Evolutionary conservation across 1,140 invertebrate species (phyloP).

Genomic region (Lordiphosa clarofinis): DNA sequence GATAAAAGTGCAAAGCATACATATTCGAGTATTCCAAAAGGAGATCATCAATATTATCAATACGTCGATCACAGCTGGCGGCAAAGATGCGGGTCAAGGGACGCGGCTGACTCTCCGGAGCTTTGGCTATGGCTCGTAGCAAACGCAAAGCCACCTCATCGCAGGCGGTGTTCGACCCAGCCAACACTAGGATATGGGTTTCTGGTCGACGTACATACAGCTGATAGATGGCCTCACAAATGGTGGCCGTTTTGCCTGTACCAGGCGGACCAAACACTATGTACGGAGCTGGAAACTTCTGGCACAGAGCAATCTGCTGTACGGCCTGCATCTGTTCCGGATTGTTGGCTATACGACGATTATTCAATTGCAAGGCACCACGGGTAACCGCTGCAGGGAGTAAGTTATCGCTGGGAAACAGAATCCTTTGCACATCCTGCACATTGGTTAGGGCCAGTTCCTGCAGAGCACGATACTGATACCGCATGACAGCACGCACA

Average conservation of each 20-base stretch:
- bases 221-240: slow-evolving; percentile 86
- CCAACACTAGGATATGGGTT: slow-evolving; percentile 83
- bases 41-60: slow-evolving; percentile 67
- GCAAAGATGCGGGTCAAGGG: slow-evolving; percentile 80
- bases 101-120: slow-evolving; percentile 28
- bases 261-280: slow-evolving; percentile 89
- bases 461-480: slow-evolving; percentile 67
- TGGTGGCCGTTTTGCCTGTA: slow-evolving; percentile 89
- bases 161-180: slow-evolving; percentile 89
- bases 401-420: slow-evolving; percentile 49
- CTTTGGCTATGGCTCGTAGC: slow-evolving; percentile 72
- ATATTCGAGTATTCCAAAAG: slow-evolving; percentile 70
- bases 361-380: slow-evolving; percentile 22
- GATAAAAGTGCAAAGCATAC: slow-evolving; percentile 65
- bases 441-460: slow-evolving; percentile 27
- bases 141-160: slow-evolving; percentile 85
- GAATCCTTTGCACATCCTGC: slow-evolving; percentile 30
- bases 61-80: slow-evolving; percentile 77
- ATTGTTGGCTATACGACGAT: slow-evolving; percentile 80
- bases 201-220: slow-evolving; percentile 79
- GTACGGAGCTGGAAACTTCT: slow-evolving; percentile 85
- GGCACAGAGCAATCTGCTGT: slow-evolving; percentile 82
- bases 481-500: slow-evolving; percentile 48
- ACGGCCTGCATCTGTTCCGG: slow-evolving; percentile 85
- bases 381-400: neutral